Evolutionary conservation across 2,888 invertebrate species (phyloP).

Genomic region (Parelbella ahira): DNA sequence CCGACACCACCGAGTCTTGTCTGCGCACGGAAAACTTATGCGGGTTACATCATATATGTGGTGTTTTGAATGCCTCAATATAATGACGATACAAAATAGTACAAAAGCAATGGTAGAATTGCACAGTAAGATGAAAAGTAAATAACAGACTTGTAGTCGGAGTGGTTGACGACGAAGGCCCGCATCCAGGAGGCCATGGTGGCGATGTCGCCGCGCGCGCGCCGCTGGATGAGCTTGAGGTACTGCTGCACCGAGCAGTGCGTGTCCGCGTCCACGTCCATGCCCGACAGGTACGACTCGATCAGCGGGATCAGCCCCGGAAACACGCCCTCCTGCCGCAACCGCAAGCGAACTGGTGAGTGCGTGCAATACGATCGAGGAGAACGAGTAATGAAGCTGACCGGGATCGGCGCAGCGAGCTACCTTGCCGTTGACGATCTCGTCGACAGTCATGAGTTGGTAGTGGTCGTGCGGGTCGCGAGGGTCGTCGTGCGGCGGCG

Average conservation of each 20-base stretch:
- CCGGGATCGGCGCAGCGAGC: too few relatives aligned
- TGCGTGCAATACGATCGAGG: too few relatives aligned
- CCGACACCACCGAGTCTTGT: constrained; percentile 93
- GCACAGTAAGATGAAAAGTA: too few relatives aligned
- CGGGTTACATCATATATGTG: too few relatives aligned
- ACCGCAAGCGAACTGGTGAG: too few relatives aligned
- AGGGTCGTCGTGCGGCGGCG: constrained; percentile 46
- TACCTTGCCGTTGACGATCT: constrained; percentile 98
- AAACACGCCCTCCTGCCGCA: constrained; percentile 88
- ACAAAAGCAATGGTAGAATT: neutral
- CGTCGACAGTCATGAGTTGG: constrained; percentile 93
- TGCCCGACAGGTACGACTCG: constrained; percentile 94
- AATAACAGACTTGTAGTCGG: constrained; percentile 91
- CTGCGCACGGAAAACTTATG: too few relatives aligned
- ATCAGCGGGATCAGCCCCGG: constrained; percentile 97
- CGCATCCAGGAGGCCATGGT: constrained; percentile 98
- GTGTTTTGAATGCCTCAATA: too few relatives aligned
- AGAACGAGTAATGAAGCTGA: too few relatives aligned
- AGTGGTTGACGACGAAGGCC: constrained; percentile 92
- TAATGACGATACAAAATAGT: too few relatives aligned
- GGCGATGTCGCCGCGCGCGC: constrained; percentile 92
- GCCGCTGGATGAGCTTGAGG: constrained; percentile 92
- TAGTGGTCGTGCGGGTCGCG: constrained; percentile 62
- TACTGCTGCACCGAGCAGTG: constrained; percentile 98
- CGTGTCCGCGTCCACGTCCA: constrained; percentile 99